Evolutionary conservation across 2,888 invertebrate genomes (phyloP), one percentile per base, ranked within the genome.

Genomic region (Julus scandinavius): DNA sequence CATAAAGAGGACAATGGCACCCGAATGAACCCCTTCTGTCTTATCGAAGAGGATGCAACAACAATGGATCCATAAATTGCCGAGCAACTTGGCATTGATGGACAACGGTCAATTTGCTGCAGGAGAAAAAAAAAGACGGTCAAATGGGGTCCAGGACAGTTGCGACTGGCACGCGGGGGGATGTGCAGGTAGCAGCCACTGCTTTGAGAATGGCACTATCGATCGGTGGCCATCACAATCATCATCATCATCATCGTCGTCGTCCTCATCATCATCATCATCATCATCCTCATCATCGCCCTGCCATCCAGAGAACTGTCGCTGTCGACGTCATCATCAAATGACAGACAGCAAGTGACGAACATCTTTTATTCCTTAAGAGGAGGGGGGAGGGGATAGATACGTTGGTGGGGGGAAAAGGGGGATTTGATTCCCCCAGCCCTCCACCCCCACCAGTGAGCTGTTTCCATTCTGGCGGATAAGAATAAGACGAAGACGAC

Each of bases 11-110:
- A 72, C 72, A 72, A 72, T 29, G 72, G 72, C 72, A 72, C 72
- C 72, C 72, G 29, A 20, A 72, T 72, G 29, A 72, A 72, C 72
- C 72, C 72, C 72, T 72, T 72, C 72, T 29, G 72, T 72, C 72
- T 72, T 72, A 72, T 72, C 72, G 20, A 72, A 72, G 72, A 72
- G 72, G 72, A 72, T 72, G 72, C 85, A 45, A 41, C 85, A 85
- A 85, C 85, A 85, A 85, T 85, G 85, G 49, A 85, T 49, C 85
- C 85, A 85, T 85, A 85, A 85, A 85, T 85, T 85, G 85, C 17
- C 41, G 85, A 49, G 85, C 13, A 85, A 49, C 45, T 85, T 41
- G 85, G 49, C 85, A 85, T 45, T 85, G 85, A 85, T 85, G 49
- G 85, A 49, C 85, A 85, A 85, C 85, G 85, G 85, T 85, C 85